Evolutionary conservation across 2,888 invertebrate genomes (phyloP).

Genomic region (Xylota segnis): DNA sequence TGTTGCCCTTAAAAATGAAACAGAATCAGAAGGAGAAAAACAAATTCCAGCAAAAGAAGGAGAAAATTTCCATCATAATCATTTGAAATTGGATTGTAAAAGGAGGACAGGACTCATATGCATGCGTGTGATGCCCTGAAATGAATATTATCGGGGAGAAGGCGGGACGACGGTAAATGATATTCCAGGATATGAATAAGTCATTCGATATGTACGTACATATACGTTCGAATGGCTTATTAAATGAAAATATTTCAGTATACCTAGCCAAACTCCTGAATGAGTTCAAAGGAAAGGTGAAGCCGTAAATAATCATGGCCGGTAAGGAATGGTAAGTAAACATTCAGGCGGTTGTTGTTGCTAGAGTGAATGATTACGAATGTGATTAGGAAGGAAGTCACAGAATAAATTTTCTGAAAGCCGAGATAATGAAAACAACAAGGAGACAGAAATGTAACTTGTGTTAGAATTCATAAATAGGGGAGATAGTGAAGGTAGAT

Average conservation of each 20-base stretch:
- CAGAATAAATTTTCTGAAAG: neutral
- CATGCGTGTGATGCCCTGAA: conserved; percentile 7
- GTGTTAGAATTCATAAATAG: neutral
- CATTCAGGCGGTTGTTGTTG: neutral
- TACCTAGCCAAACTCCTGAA: neutral
- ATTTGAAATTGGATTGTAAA: conserved; percentile 39
- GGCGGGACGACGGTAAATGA: conserved; percentile 3
- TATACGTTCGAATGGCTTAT: conserved; percentile 25
- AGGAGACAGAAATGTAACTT: conserved; percentile 1
- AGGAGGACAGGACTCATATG: conserved; percentile 10
- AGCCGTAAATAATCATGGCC: conserved; percentile 25
- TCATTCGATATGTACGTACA: conserved; percentile 11
- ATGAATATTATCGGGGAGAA: neutral
- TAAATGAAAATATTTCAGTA: conserved; percentile 28
- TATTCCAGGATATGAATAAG: conserved; percentile 49
- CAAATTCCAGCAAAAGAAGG: neutral
- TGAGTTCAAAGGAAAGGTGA: conserved; percentile 4
- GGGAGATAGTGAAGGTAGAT: neutral
- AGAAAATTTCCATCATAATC: conserved; percentile 29
- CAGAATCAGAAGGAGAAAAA: neutral
- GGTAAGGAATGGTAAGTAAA: conserved; percentile 23
- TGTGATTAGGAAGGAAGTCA: conserved; percentile 28
- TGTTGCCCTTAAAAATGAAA: conserved; percentile 5
- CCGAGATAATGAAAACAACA: conserved; percentile 1
- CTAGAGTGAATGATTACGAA: conserved; percentile 15